Evolutionary conservation across 2,888 invertebrate species (phyloP).

Genomic region (Stenichneumon culpator): DNA sequence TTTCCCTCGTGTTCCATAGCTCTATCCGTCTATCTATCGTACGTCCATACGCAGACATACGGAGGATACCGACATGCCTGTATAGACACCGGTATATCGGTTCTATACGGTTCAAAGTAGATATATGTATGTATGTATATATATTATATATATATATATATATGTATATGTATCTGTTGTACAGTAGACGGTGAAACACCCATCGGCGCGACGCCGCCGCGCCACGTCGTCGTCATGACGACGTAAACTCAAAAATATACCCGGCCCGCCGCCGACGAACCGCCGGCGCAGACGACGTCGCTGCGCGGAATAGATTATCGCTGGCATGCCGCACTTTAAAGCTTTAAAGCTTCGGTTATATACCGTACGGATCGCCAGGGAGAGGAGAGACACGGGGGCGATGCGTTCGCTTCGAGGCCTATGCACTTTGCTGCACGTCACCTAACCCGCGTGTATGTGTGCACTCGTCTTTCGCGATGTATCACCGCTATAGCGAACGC

Average conservation of each 20-base stretch:
- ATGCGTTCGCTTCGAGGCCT: constrained; percentile 19
- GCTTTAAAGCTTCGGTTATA: constrained; percentile 41
- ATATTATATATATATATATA: neutral
- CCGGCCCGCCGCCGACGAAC: constrained; percentile 40
- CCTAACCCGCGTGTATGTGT: neutral
- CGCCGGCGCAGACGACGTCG: constrained; percentile 54
- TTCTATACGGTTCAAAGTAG: constrained; percentile 6
- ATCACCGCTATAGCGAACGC: neutral
- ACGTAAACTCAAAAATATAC: constrained; percentile 81
- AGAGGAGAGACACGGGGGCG: constrained; percentile 2
- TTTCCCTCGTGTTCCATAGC: constrained; percentile 5
- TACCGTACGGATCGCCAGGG: neutral
- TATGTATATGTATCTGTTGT: neutral
- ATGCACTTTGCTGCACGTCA: constrained; percentile 24
- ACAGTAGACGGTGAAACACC: constrained; percentile 38
- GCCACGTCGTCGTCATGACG: constrained; percentile 77
- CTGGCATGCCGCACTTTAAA: constrained; percentile 27
- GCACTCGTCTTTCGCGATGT: constrained; percentile 7
- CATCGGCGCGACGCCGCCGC: constrained; percentile 22
- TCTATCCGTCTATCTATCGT: constrained; percentile 17
- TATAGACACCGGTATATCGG: neutral
- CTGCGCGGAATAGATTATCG: constrained; percentile 66
- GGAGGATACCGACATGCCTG: neutral
- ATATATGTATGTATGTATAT: constrained; percentile 24
- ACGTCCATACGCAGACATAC: constrained; percentile 10